A percentile compares a stretch with the other conserved stretches of the same genome.
Evolutionary conservation across 2,113 vertebrate species (phyloP).

Genomic region (Poicephalus gulielmi): DNA sequence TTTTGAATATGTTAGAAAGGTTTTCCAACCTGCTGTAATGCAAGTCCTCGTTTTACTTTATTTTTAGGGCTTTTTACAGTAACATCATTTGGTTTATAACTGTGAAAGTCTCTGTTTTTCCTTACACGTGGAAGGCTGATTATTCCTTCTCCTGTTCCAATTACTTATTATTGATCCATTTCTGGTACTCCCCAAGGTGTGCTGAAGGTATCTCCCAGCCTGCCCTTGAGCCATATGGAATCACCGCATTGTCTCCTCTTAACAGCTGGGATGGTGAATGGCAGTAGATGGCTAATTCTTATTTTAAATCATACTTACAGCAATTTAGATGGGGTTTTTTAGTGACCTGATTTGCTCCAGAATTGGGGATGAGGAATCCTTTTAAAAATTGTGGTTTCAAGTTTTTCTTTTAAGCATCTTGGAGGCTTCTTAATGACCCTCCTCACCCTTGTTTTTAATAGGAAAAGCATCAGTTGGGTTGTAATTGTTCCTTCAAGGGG

Average conservation of each 20-base stretch:
- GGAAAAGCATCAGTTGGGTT: neutral
- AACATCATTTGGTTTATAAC: neutral
- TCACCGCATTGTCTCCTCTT: neutral
- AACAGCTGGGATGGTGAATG: neutral
- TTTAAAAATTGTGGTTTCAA: neutral
- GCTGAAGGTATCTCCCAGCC: neutral
- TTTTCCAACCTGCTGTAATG: neutral
- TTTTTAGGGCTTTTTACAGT: neutral
- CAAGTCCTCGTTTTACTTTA: neutral
- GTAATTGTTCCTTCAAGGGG: neutral
- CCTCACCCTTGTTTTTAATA: neutral
- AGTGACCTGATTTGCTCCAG: neutral
- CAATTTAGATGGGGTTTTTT: neutral
- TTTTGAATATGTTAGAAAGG: neutral
- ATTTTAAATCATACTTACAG: constrained; percentile 15
- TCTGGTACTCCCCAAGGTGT: constrained; percentile 11
- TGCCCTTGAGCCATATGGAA: neutral
- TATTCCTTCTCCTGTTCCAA: neutral
- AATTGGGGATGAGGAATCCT: neutral
- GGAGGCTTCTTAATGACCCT: neutral
- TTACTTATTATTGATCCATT: constrained; percentile 46
- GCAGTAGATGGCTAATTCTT: neutral
- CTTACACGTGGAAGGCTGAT: neutral
- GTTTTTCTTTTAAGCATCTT: neutral
- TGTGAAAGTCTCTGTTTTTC: constrained; percentile 33